Base-by-base conservation (phyloP, 2,113 vertebrate genomes). In the Cavia porcellus region DNA sequence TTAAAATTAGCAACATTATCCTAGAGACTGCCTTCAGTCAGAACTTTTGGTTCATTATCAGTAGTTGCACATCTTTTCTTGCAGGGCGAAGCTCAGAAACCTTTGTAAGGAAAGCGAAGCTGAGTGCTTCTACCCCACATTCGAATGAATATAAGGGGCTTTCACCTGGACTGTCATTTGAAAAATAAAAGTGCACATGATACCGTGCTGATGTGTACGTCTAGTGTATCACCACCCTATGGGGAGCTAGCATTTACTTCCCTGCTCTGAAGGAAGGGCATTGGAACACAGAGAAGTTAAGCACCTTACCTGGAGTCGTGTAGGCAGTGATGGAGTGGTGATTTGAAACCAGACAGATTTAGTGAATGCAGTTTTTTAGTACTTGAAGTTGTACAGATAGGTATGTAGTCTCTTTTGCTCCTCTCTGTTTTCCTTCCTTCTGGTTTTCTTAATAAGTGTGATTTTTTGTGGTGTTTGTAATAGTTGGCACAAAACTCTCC, bases 201-300 rank as follows among this genome's bases (percentile, higher is more conserved):
- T n/a, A 4, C 62, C 1, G 0, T 5, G 2, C 52, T 47, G 68
- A 28, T 30, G 4, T 2, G 89, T 35, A 38, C 59, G 38, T 35
- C 38, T 0, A 1, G 3, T 13, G 14, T n/a, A 12, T 15, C 50
- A 1, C 28, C 24, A 3, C 30, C 7, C 42, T 3, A 0, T 11
- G 25, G 64, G 45, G 38, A 68, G 28, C 66, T 50, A 57, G 66
- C 80, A 7, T 47, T 12, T 7, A 0, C 42, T 32, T 47, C 22
- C 81, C 66, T 0, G 2, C 61, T 32, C 28, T 50, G 20, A 10
- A 30, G 75, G 75, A 45, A 24, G 9, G 59, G 13, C 0, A 1
- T 13, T 19, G 32, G 93, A 10, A 20, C 66, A 19, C 2, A 82
- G 81, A 12, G 52, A 45, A 30, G 32, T 79, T 32, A 32, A 28